Conservation (phyloP, 2,888 invertebrate species). For the Graphium colonna region DNA sequence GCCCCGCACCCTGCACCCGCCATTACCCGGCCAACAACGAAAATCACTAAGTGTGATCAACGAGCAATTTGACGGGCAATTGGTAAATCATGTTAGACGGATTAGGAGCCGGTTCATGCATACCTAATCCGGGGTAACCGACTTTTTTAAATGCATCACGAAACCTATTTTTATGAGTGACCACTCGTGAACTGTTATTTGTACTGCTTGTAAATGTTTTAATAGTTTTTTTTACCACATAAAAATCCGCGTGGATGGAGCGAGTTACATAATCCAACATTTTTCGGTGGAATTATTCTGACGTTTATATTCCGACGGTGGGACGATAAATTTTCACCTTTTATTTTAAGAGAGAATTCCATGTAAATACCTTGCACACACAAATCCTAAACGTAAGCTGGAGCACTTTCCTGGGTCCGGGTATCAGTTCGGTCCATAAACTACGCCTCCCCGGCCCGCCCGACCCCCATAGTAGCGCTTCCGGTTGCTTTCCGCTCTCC, state of each 20-base stretch:
- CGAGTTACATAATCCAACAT: constrained; percentile 7
- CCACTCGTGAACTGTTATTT: not conserved
- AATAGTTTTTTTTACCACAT: not conserved
- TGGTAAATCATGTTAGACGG: constrained; percentile 7
- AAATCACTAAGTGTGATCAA: constrained; percentile 69
- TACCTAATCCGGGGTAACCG: not conserved
- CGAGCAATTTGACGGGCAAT: constrained; percentile 67
- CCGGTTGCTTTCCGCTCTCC: constrained; percentile 53
- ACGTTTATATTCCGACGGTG: constrained; percentile 21
- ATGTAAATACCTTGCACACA: constrained; percentile 66
- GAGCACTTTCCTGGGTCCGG: constrained; percentile 68
- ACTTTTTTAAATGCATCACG: not conserved
- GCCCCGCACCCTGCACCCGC: constrained; percentile 35
- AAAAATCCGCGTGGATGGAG: not conserved
- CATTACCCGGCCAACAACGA: constrained; percentile 49
- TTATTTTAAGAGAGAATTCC: constrained; percentile 46
- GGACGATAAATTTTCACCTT: constrained; percentile 33
- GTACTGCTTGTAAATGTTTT: not conserved
- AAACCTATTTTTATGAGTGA: not conserved
- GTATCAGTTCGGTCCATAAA: constrained; percentile 78
- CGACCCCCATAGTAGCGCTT: constrained; percentile 32
- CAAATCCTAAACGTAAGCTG: constrained; percentile 72
- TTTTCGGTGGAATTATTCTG: constrained; percentile 23
- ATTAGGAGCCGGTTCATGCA: constrained; percentile 2
- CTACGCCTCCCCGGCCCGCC: constrained; percentile 43